phyloP scores from a whole-genome alignment of 2,113 vertebrate genomes.

The Ceyx cyanopectus region DNA sequence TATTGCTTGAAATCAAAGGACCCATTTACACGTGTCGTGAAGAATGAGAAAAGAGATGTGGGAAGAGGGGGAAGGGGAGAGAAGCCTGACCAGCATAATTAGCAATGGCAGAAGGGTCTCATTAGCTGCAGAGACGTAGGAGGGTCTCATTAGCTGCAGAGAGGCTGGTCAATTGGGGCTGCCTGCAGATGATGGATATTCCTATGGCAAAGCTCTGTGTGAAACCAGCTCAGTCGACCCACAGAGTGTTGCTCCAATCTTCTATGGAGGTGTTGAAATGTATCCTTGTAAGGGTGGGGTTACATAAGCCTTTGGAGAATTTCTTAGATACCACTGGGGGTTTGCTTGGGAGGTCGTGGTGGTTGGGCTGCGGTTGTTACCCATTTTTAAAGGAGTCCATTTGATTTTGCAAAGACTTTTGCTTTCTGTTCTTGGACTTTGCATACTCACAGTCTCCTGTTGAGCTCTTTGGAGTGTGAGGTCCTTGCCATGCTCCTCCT shows the following conservation, averaged over 20 bases:
- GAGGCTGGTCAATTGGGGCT: not conserved
- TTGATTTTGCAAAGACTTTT: not conserved
- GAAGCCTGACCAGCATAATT: not conserved
- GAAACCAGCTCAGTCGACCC: not conserved
- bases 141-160: not conserved
- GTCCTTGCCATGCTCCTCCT: not conserved
- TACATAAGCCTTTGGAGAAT: not conserved
- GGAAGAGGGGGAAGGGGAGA: not conserved
- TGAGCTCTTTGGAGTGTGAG: not conserved
- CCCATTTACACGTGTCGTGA: accelerated
- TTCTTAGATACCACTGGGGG: accelerated
- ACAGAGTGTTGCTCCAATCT: not conserved
- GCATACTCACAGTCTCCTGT: not conserved
- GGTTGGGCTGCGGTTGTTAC: not conserved
- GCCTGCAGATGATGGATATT: not conserved
- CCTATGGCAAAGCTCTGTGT: not conserved
- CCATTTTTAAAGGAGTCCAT: accelerated
- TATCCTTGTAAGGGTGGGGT: not conserved
- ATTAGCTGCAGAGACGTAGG: not conserved
- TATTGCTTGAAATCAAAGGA: not conserved
- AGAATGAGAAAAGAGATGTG: not conserved
- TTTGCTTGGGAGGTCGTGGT: accelerated
- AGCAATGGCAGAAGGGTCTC: not conserved
- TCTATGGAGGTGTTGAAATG: not conserved
- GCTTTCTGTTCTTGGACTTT: not conserved